These are phyloP conservation scores for Drosophila yooni DNA, from an alignment of 2,888 invertebrate species.

Conservation along the genomic window DNA sequence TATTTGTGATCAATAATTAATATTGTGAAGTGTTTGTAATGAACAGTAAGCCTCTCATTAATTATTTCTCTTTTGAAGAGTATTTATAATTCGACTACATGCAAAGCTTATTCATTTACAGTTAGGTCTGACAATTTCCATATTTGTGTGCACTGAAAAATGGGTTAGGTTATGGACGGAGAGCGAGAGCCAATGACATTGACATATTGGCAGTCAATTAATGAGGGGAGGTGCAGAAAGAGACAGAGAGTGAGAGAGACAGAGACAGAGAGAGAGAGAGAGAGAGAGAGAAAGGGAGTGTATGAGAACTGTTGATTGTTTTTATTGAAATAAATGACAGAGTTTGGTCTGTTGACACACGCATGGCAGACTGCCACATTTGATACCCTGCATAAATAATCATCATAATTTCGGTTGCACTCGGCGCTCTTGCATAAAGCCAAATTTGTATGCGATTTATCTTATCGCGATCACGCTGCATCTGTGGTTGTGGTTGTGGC, in stretches of 20 bases:
- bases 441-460: slow-evolving; percentile 79
- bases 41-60: background rate
- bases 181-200: slow-evolving; percentile 63
- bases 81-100: background rate
- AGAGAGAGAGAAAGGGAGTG: slow-evolving; percentile 17
- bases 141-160: slow-evolving; percentile 50
- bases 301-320: slow-evolving; percentile 65
- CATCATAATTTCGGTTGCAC: slow-evolving; percentile 62
- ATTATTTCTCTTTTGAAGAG: slow-evolving; percentile 2
- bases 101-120: slow-evolving; percentile 37
- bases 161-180: slow-evolving; percentile 60
- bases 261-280: slow-evolving; percentile 16
- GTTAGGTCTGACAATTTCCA: slow-evolving; percentile 54
- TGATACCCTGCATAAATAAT: slow-evolving; percentile 76
- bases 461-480: slow-evolving; percentile 79
- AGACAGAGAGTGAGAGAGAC: slow-evolving; percentile 1
- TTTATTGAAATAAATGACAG: slow-evolving; percentile 77
- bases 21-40: background rate
- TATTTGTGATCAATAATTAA: background rate
- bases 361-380: slow-evolving; percentile 59
- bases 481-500: slow-evolving; percentile 43
- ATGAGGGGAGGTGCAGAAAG: slow-evolving; percentile 47
- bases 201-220: slow-evolving; percentile 73
- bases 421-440: slow-evolving; percentile 65
- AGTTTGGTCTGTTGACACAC: slow-evolving; percentile 71